Base-by-base conservation (phyloP, 2,888 invertebrate genomes). In the Thera obeliscata region DNA sequence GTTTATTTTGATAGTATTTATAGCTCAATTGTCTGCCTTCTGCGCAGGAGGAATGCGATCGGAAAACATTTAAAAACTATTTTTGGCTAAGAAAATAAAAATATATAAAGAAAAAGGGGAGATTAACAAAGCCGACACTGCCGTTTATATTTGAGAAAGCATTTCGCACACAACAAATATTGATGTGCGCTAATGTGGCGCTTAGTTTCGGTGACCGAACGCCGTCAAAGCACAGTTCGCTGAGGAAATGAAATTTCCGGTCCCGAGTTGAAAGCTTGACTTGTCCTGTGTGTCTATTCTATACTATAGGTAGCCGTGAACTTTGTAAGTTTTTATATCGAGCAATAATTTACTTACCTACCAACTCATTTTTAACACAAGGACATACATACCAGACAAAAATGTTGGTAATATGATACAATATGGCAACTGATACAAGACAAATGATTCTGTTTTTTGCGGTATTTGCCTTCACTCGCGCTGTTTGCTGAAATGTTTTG, bases 391-490 rank as follows among this genome's bases (percentile, higher is more conserved):
- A 22, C 22, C 22, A 22, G 22, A 22, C 22, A 22, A 22, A 22
- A 22, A 22, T 22, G 22, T 22, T 22, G 22, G 38, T 38, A 38
- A 38, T 38, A 38, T 5, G 38, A 3, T 38, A 38, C 6, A 41
- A 73, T 71, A 66, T 64, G 64, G 70, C 79, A 83, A 74, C 75
- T 71, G 80, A 84, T 76, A 81, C 84, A 79, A 81, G 74, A 76
- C 83, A 87, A 88, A 90, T 85, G 89, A 72, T 65, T 58, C 52
- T 66, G 78, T 85, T 89, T 88, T 87, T 88, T 86, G 79, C 77
- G 69, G 64, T 91, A 85, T 92, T 91, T 89, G 81, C 87, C 79
- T 86, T 88, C 84, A 89, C 91, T 91, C 83, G 82, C 79, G 69
- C 66, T 88, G 84, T 88, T 88, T 88, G 84, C 74, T 79, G 78